Conservation (phyloP, 2,888 invertebrate genomes). For the Halocaridina rubra region DNA sequence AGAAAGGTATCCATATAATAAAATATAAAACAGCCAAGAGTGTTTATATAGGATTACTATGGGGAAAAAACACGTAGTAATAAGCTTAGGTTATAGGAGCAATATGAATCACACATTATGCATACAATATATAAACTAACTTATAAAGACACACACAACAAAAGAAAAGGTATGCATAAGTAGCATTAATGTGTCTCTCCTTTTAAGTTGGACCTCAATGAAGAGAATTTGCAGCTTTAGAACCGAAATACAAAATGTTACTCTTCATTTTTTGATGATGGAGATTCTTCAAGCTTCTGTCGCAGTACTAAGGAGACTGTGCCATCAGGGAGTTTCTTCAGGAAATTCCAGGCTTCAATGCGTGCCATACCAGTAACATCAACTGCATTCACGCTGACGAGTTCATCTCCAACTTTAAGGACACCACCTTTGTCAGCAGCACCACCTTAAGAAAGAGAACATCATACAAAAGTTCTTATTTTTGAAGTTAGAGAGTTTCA, state of each 20-base stretch:
- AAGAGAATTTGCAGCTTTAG: no score
- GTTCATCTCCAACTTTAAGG: conserved; percentile 87
- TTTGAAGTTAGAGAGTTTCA: no score
- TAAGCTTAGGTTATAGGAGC: no score
- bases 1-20: no score
- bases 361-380: conserved; percentile 87
- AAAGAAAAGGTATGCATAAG: no score
- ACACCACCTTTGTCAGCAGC: conserved; percentile 88
- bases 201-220: no score
- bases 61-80: no score
- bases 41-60: no score
- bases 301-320: conserved; percentile 77
- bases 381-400: conserved; percentile 84
- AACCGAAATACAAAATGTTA: not conserved
- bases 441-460: conserved; percentile 78
- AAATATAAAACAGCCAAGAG: no score
- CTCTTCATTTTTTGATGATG: conserved; percentile 34
- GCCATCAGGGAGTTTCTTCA: conserved; percentile 90
- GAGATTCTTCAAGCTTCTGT: conserved; percentile 64
- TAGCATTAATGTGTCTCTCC: no score
- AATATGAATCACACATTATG: no score
- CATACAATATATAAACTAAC: not conserved
- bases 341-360: conserved; percentile 92
- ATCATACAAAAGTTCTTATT: no score
- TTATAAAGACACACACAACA: not conserved